Evolutionary conservation across 2,113 vertebrate species (phyloP).

Genomic region (Atractosteus spatula): DNA sequence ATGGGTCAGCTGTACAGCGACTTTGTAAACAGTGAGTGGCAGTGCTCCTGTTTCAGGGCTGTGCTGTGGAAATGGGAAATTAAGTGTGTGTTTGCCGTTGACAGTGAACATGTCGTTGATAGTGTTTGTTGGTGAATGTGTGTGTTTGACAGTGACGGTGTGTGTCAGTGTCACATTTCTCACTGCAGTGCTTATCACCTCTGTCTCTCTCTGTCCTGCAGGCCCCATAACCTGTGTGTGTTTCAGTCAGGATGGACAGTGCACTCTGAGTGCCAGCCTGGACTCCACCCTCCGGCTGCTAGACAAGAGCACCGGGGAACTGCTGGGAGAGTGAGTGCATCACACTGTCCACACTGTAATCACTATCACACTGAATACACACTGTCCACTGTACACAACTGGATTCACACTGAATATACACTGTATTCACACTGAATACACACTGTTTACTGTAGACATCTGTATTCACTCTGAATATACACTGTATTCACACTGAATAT

Average conservation of each 20-base stretch:
- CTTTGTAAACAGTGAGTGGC: constrained; percentile 81
- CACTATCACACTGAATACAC: neutral
- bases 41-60: neutral
- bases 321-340: constrained; percentile 83
- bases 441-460: no score
- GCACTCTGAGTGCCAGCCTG: constrained; percentile 76
- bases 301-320: constrained; percentile 88
- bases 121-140: neutral
- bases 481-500: no score
- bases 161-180: no score
- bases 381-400: neutral
- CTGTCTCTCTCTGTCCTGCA: constrained; percentile 36
- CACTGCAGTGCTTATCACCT: no score
- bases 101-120: neutral
- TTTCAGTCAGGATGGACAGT: constrained; percentile 87
- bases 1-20: constrained; percentile 81
- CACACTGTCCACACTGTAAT: neutral
- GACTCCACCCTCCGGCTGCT: constrained; percentile 82
- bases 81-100: neutral
- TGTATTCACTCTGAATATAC: no score
- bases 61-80: neutral
- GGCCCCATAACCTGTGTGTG: constrained; percentile 92
- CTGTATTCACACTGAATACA: neutral
- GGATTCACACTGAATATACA: neutral
- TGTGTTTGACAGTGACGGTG: neutral